A percentile compares a stretch with the other conserved stretches of the same genome.
Evolutionary conservation across 2,113 vertebrate genomes (phyloP).

Genomic region (Atrichornis clamosus): DNA sequence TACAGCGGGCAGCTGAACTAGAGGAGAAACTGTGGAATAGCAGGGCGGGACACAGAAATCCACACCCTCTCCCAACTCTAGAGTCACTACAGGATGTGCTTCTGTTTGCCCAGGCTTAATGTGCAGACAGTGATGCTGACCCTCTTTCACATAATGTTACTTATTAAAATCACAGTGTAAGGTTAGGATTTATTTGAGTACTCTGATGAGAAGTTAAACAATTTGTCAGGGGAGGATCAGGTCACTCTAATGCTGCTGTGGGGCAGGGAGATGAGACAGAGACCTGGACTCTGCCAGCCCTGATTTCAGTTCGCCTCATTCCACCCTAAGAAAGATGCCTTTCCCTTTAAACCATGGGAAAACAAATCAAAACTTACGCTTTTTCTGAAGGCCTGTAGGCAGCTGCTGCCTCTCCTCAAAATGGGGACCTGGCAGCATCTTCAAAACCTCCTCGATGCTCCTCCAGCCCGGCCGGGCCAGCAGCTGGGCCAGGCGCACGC

Average conservation of each 20-base stretch:
- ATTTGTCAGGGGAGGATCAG: not conserved
- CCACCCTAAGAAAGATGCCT: not conserved
- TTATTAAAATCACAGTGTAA: not conserved
- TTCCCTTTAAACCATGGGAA: not conserved
- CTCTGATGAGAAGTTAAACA: not conserved
- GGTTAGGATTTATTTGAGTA: not conserved
- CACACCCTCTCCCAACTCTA: not conserved
- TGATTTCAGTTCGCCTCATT: not conserved
- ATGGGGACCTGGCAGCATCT: conserved; percentile 94
- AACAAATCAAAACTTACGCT: conserved; percentile 64
- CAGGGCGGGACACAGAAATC: not conserved
- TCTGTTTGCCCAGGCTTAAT: not conserved
- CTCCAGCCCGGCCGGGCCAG: conserved; percentile 93
- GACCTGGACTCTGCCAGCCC: not conserved
- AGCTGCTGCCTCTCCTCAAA: conserved; percentile 95
- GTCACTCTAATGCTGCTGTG: not conserved
- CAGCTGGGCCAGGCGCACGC: conserved; percentile 91
- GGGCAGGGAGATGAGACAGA: not conserved
- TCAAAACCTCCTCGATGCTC: conserved; percentile 95
- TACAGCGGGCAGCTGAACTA: not conserved
- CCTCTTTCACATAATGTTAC: not conserved
- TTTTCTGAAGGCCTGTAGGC: conserved; percentile 83
- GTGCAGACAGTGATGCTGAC: not conserved
- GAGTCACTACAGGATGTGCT: not conserved
- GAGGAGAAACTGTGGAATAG: not conserved